A percentile compares a stretch with the other conserved stretches of the same genome.
These are phyloP conservation scores for Syrphus vitripennis DNA, from an alignment of 2,888 invertebrate species.

Conservation along the genomic window DNA sequence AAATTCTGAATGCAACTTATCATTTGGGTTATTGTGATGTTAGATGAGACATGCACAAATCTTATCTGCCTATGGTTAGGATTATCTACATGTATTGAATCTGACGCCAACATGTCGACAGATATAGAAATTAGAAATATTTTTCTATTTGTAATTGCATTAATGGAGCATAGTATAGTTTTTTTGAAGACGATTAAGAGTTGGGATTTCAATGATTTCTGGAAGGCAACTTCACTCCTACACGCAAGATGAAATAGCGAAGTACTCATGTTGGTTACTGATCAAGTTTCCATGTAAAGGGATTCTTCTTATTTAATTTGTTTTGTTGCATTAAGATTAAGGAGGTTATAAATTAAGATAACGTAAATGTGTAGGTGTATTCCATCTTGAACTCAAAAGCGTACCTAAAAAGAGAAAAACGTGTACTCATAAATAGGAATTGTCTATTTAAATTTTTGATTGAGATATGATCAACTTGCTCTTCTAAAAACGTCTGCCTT, in stretches of 20 bases:
- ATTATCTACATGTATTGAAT: constrained; percentile 29
- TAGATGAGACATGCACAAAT: constrained; percentile 27
- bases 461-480: too few relatives aligned
- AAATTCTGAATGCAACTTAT: constrained; percentile 58
- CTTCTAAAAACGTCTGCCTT: too few relatives aligned
- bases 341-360: neutral
- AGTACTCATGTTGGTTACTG: neutral
- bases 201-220: neutral
- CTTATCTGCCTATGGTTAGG: constrained; percentile 46
- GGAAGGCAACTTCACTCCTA: constrained; percentile 41
- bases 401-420: too few relatives aligned
- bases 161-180: constrained; percentile 15
- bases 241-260: constrained; percentile 32
- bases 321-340: neutral
- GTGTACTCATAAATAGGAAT: too few relatives aligned
- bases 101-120: constrained; percentile 53
- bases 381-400: neutral
- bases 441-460: too few relatives aligned
- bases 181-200: constrained; percentile 19
- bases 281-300: constrained; percentile 28
- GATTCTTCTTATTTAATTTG: constrained; percentile 25
- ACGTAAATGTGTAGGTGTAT: neutral
- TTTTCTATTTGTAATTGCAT: constrained; percentile 37
- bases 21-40: constrained; percentile 7
- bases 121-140: neutral